Base-by-base conservation (phyloP, 35 echinoderm and acorn worm genomes). In the Apostichopus parvimensis region DNA sequence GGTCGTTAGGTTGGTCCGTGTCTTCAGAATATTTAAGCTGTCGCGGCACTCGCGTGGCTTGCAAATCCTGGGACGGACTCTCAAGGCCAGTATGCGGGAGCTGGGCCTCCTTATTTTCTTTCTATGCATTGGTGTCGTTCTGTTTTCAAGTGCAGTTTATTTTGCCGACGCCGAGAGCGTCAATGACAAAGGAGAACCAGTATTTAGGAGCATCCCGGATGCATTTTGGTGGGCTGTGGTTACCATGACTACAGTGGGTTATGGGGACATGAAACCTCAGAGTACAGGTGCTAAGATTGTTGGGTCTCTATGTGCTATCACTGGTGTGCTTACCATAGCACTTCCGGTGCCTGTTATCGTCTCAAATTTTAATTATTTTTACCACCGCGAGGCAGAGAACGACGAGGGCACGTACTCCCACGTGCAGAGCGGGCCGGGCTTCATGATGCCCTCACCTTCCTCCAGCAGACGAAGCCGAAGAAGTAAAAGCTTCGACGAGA, bases 11-110 rank as follows among this genome's bases (percentile, higher is more conserved):
- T 71, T 99, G 89, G 97, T 99, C 71, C 94, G 97, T 91, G 97
- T 99, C 87, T 99, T 99, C 90, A 99, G 97, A 96, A 99, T 99
- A 82, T 99, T 99, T 89, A 99, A 99, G 93, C 89, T 99, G 57
- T 99, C 97, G 54, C 83, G 97, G 82, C 97, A 99, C 89, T 99
- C 97, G 24, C 93, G 93, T 72, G 97, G 97, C 72, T 91, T 99
- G 90, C 97, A 99, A 83, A 99, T 99, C 54, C 89, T 99, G 90
- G 97, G 97, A 73, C 93, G 97, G 90, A 99, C 97, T 89, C 91
- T 99, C 83, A 96, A 95, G 72, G 97, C 97, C 60, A 96, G 97
- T 96, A 96, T 99, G 97, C 79, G 97, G 64, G 97, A 99, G 91
- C 95, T 99, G 57, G 97, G 97, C 82, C 93, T 99, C 52, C 93